Percentiles rank a stretch among this genome's conserved stretches.
phyloP scores from a whole-genome alignment of 2,888 invertebrate species.

The Chrysolina americana region DNA sequence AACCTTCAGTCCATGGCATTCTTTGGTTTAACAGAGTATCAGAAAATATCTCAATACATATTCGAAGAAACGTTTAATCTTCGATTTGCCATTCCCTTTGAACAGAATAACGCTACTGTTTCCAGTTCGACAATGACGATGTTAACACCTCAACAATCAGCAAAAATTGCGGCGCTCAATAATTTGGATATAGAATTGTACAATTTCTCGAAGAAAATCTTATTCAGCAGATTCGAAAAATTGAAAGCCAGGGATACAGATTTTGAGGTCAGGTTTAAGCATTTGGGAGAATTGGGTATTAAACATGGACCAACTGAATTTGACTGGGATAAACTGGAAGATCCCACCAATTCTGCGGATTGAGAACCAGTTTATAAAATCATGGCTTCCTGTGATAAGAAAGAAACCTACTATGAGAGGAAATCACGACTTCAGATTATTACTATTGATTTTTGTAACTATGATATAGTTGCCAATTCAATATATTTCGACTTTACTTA shows the following conservation, averaged over 20 bases:
- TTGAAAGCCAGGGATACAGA: conserved; percentile 85
- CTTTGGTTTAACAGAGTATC: conserved; percentile 96
- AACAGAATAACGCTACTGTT: conserved; percentile 93
- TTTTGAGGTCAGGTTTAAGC: conserved; percentile 87
- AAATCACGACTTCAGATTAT: background rate
- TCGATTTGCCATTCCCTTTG: conserved; percentile 90
- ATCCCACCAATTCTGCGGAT: conserved; percentile 62
- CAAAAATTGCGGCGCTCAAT: conserved; percentile 85
- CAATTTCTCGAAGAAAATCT: conserved; percentile 90
- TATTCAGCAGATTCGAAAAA: conserved; percentile 87
- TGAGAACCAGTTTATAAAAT: conserved; percentile 7
- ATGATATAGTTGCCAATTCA: background rate
- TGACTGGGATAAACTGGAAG: conserved; percentile 90
- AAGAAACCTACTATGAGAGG: background rate
- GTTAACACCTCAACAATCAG: conserved; percentile 81
- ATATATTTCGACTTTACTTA: background rate
- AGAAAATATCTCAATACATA: conserved; percentile 92
- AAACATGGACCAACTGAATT: conserved; percentile 86
- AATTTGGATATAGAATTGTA: conserved; percentile 94
- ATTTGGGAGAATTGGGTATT: conserved; percentile 85
- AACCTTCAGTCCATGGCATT: conserved; percentile 97
- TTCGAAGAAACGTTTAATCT: conserved; percentile 96
- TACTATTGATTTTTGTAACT: background rate
- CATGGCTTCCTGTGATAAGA: conserved; percentile 18
- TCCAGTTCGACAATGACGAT: conserved; percentile 87